A percentile compares a stretch with the other conserved stretches of the same genome.
phyloP scores from a whole-genome alignment of 2,888 invertebrate species.

The Brassicogethes aeneus region DNA sequence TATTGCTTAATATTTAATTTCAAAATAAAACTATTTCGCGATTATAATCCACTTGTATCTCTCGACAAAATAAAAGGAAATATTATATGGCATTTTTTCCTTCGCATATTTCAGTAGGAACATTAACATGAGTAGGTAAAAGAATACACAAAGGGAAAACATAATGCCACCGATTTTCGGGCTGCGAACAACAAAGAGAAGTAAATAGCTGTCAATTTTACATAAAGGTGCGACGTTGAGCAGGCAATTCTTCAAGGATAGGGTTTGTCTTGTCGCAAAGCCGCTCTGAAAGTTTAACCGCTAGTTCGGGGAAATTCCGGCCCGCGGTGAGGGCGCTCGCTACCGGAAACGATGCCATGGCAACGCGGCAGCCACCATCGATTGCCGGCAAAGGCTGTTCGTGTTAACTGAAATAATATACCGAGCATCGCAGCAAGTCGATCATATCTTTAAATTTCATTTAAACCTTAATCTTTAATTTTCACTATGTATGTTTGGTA shows the following conservation, averaged over 20 bases:
- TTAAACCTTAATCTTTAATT: too few relatives aligned
- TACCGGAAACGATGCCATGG: slow-evolving; percentile 59
- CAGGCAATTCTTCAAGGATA: background rate
- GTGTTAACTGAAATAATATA: background rate
- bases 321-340: slow-evolving; percentile 33
- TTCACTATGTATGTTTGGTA: too few relatives aligned
- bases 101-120: background rate
- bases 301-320: background rate
- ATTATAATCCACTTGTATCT: too few relatives aligned
- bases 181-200: background rate
- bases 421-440: background rate
- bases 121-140: background rate
- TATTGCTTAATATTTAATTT: too few relatives aligned
- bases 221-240: background rate
- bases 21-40: too few relatives aligned
- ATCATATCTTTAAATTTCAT: background rate
- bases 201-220: background rate
- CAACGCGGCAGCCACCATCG: slow-evolving; percentile 55
- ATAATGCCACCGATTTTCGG: background rate
- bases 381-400: slow-evolving; percentile 40
- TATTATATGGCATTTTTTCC: too few relatives aligned
- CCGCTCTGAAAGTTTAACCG: too few relatives aligned
- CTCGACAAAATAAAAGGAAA: too few relatives aligned
- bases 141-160: background rate
- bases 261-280: background rate